These are phyloP conservation scores for Emydocephalus ijimae DNA, from an alignment of 2,113 vertebrate species.

Conservation along the genomic window DNA sequence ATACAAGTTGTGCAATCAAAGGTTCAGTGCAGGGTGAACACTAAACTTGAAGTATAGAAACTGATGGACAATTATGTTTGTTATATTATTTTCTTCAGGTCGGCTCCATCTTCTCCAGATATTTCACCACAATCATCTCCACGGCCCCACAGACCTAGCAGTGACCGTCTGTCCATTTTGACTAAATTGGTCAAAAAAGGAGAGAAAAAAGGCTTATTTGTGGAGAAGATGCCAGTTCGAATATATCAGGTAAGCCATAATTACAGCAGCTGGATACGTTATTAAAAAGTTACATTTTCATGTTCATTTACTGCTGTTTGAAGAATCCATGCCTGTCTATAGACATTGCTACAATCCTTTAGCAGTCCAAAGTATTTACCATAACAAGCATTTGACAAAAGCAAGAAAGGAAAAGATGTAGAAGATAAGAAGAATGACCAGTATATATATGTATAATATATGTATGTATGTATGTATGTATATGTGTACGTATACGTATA, in stretches of 20 bases:
- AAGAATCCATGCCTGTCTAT: too few species aligned
- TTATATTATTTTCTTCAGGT: constrained; percentile 70
- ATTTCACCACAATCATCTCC: constrained; percentile 97
- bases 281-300: too few species aligned
- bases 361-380: too few species aligned
- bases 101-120: constrained; percentile 96
- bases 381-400: too few species aligned
- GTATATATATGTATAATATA: too few species aligned
- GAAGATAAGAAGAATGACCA: too few species aligned
- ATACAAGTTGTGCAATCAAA: neutral
- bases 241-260: constrained; percentile 87
- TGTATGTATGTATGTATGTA: too few species aligned
- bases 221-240: constrained; percentile 95
- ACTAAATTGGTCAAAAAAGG: constrained; percentile 96
- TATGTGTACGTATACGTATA: too few species aligned
- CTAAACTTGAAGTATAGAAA: neutral
- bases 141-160: constrained; percentile 91
- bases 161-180: constrained; percentile 92
- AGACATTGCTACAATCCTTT: too few species aligned
- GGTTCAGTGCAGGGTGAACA: neutral
- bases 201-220: constrained; percentile 97
- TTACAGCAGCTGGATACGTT: neutral
- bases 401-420: too few species aligned
- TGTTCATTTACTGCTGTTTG: too few species aligned
- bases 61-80: neutral